These are phyloP conservation scores for Drosophila ohnishii DNA, from an alignment of 1,140 invertebrate genomes.

Conservation along the genomic window DNA sequence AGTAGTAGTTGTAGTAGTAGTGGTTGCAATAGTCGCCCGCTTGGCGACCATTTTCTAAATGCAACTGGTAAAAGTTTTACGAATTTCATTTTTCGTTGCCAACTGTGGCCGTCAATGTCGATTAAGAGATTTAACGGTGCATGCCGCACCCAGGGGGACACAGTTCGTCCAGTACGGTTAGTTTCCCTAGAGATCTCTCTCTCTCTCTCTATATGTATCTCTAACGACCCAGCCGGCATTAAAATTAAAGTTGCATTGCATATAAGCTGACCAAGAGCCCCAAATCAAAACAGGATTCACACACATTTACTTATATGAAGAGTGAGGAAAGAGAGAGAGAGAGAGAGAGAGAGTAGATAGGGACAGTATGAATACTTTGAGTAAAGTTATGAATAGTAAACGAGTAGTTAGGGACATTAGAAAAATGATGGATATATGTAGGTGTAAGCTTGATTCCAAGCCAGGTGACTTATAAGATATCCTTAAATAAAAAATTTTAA, in stretches of 20 bases:
- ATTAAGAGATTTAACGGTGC: slow-evolving; percentile 76
- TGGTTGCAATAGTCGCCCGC: slow-evolving; percentile 15
- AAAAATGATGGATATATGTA: background rate
- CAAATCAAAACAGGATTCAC: slow-evolving; percentile 62
- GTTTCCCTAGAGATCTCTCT: background rate
- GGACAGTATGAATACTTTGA: background rate
- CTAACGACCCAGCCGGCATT: slow-evolving; percentile 26
- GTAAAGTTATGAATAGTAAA: background rate
- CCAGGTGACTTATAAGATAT: too few species aligned
- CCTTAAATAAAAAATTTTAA: too few species aligned
- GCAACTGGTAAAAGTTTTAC: slow-evolving; percentile 72
- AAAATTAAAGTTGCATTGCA: slow-evolving; percentile 52
- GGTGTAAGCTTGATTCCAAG: background rate
- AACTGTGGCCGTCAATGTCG: slow-evolving; percentile 73
- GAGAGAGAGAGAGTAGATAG: background rate
- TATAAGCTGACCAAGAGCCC: slow-evolving; percentile 30
- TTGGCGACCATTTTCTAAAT: slow-evolving; percentile 57
- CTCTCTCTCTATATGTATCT: background rate
- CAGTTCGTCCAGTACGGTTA: background rate
- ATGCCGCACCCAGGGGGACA: slow-evolving; percentile 29
- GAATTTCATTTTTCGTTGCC: slow-evolving; percentile 67
- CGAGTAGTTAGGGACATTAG: background rate
- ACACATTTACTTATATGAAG: slow-evolving; percentile 2
- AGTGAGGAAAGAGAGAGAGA: background rate
- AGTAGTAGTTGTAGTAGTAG: background rate